Percentiles rank a stretch among this genome's conserved stretches.
Evolutionary conservation across 2,888 invertebrate genomes (phyloP).

Genomic region (Agriopis marginaria): DNA sequence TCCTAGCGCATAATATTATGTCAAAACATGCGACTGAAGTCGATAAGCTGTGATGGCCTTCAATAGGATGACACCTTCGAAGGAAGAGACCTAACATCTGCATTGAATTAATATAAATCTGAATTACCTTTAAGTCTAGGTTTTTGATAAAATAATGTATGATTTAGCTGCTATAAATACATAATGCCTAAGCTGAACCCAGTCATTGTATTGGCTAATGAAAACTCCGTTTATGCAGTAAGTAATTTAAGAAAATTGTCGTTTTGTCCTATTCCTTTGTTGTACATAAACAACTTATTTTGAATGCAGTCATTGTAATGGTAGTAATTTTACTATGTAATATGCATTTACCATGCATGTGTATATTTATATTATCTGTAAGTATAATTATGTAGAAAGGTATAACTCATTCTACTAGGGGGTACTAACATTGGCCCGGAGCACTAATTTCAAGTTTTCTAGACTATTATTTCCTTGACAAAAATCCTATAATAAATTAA

Average conservation of each 20-base stretch:
- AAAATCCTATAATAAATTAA: no score
- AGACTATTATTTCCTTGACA: no score
- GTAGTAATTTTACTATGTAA: conserved; percentile 8
- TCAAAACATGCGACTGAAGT: not conserved
- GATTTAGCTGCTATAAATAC: not conserved
- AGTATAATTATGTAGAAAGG: no score
- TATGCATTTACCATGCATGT: not conserved
- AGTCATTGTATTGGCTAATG: conserved; percentile 18
- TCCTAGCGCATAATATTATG: no score
- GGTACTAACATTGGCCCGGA: no score
- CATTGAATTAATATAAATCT: no score
- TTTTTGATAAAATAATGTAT: no score
- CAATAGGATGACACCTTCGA: not conserved
- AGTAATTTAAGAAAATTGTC: conserved; percentile 36
- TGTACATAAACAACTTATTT: conserved; percentile 12
- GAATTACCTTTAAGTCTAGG: no score
- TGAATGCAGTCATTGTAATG: conserved; percentile 12
- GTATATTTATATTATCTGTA: not conserved
- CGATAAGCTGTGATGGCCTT: conserved; percentile 1
- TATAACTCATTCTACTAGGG: no score
- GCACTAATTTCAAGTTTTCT: no score
- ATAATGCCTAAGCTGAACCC: conserved; percentile 6
- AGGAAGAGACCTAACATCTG: no score
- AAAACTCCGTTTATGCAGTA: conserved; percentile 26
- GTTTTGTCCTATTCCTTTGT: conserved; percentile 23